A percentile compares a stretch with the other conserved stretches of the same genome.
Evolutionary conservation across 2,888 invertebrate species (phyloP).

Genomic region (Odiellus spinosus): DNA sequence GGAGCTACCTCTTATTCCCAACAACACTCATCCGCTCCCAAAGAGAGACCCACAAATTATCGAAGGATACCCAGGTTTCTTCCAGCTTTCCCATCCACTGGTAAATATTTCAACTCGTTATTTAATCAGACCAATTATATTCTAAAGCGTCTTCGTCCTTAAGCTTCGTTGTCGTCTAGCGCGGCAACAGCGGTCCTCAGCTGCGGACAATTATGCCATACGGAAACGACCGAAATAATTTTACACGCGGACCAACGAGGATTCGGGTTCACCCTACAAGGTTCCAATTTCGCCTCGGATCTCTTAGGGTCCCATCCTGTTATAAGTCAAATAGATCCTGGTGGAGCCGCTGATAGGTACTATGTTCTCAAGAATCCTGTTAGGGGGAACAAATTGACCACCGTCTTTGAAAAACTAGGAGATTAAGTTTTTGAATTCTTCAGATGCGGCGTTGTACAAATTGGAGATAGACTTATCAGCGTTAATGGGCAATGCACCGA

Average conservation of each 20-base stretch:
- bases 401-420: not conserved
- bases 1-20: no score
- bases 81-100: no score
- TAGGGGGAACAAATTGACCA: not conserved
- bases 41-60: no score
- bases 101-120: no score
- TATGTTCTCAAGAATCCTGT: constrained; percentile 5
- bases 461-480: constrained; percentile 64
- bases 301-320: constrained; percentile 30
- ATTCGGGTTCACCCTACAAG: constrained; percentile 38
- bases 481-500: constrained; percentile 56
- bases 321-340: constrained; percentile 37
- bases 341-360: constrained; percentile 43
- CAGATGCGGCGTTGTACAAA: constrained; percentile 28
- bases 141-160: no score
- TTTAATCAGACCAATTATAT: no score
- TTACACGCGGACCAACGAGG: constrained; percentile 36
- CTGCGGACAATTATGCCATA: constrained; percentile 35
- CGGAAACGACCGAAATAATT: constrained; percentile 39
- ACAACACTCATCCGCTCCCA: no score
- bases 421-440: not conserved
- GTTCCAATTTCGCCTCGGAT: constrained; percentile 25
- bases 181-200: constrained; percentile 5
- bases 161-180: constrained; percentile 2
- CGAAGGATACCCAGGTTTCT: no score